phyloP scores from a whole-genome alignment of 2,888 invertebrate species.

The Athetis lepigone region DNA sequence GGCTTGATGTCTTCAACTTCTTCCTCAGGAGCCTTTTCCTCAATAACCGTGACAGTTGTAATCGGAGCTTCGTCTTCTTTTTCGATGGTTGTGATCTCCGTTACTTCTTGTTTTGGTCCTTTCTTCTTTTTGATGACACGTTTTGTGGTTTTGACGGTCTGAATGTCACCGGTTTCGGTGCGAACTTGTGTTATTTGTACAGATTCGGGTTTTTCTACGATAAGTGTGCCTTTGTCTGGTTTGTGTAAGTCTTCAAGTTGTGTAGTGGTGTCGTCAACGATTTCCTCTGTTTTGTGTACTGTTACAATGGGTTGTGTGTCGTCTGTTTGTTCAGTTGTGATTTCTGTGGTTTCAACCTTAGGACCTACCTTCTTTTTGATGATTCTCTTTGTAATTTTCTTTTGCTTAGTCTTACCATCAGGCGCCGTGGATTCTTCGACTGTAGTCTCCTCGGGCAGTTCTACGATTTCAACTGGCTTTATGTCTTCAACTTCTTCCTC shows the following conservation, averaged over 20 bases:
- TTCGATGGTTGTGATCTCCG: constrained; percentile 54
- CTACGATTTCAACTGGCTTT: constrained; percentile 54
- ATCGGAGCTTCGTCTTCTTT: constrained; percentile 52
- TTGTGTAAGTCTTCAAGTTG: constrained; percentile 14
- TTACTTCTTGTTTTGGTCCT: constrained; percentile 51
- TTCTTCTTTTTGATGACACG: constrained; percentile 45
- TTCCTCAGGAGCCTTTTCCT: constrained; percentile 70
- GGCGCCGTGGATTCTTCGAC: constrained; percentile 33
- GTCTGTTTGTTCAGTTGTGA: constrained; percentile 53
- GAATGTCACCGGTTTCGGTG: constrained; percentile 64
- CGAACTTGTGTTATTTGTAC: constrained; percentile 61
- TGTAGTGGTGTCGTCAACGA: constrained; percentile 25
- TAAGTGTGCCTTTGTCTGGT: not conserved
- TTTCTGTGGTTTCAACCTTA: constrained; percentile 65
- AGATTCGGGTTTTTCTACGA: constrained; percentile 63
- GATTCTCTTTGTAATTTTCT: constrained; percentile 57
- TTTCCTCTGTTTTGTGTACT: constrained; percentile 38
- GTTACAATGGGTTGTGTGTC: constrained; percentile 19
- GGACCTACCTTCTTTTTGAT: constrained; percentile 71
- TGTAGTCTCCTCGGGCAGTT: constrained; percentile 60
- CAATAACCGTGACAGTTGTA: constrained; percentile 71
- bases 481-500: constrained; percentile 45
- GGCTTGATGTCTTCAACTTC: constrained; percentile 36
- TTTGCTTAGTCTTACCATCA: constrained; percentile 53
- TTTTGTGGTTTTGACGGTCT: constrained; percentile 65